Conservation (phyloP, 2,113 vertebrate genomes). For the Tachuris rubrigastra region DNA sequence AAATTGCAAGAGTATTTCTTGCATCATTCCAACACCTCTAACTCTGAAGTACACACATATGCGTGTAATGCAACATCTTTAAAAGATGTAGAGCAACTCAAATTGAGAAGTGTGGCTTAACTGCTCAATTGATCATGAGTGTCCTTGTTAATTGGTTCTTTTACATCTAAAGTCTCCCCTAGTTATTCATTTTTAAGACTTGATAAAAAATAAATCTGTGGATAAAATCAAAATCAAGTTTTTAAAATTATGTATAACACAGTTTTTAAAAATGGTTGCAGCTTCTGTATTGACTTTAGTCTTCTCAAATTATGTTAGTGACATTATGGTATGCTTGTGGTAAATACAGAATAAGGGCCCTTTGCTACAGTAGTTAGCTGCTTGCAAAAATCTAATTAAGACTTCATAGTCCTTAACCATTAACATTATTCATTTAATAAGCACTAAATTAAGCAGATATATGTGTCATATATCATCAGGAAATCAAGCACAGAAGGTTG, state of each 20-base stretch:
- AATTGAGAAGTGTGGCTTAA: neutral
- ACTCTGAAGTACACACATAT: neutral
- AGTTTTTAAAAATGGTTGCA: neutral
- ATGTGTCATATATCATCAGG: conserved; percentile 9
- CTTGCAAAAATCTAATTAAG: conserved; percentile 44
- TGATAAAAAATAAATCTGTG: neutral
- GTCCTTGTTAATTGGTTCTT: neutral
- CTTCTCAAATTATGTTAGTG: neutral
- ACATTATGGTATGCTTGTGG: neutral
- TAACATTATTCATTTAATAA: conserved; percentile 30
- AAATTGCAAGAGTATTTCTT: neutral
- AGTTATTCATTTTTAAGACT: neutral
- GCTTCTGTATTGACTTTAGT: neutral
- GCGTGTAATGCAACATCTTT: neutral
- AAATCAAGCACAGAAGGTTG: conserved; percentile 15
- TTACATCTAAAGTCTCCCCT: neutral
- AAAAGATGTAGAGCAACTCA: neutral
- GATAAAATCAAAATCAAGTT: neutral
- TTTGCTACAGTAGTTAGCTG: neutral
- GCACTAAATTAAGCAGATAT: conserved; percentile 21
- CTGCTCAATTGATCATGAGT: neutral
- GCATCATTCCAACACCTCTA: neutral
- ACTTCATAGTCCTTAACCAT: conserved; percentile 1
- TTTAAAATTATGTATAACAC: neutral
- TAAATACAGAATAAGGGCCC: neutral